phyloP scores from a whole-genome alignment of 2,113 vertebrate species.

The Felis chaus region DNA sequence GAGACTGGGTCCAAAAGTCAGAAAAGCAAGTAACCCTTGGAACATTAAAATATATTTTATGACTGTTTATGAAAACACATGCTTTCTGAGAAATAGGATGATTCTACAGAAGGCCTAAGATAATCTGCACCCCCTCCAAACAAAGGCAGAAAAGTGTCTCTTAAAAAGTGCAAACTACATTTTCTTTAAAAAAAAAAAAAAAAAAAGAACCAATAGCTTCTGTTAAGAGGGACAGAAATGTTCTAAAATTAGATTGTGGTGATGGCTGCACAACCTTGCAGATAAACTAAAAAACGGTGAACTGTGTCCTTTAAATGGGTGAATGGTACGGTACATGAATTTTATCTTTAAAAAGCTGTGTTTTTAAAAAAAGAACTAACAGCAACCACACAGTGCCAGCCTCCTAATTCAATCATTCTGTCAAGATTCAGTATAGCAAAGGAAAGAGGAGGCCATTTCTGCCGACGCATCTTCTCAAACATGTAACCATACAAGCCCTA shows the following conservation, averaged over 20 bases:
- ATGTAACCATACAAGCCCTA: background rate
- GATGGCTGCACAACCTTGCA: background rate
- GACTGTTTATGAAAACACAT: slow-evolving; percentile 29
- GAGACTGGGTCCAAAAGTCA: background rate
- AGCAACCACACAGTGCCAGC: background rate
- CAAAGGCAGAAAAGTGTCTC: background rate
- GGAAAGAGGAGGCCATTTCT: background rate
- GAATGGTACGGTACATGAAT: background rate
- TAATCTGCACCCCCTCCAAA: background rate
- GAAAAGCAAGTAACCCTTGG: background rate
- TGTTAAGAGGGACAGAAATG: background rate
- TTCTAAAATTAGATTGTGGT: background rate
- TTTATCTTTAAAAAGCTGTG: background rate
- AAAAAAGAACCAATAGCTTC: slow-evolving; percentile 7
- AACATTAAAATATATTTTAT: slow-evolving; percentile 14
- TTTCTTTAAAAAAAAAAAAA: background rate
- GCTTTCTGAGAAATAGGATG: background rate
- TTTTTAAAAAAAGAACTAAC: background rate
- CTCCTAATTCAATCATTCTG: background rate
- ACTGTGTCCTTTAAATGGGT: background rate
- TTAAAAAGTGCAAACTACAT: background rate
- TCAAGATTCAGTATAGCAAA: background rate
- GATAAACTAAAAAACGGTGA: background rate
- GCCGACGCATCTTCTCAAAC: background rate
- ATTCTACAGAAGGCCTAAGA: background rate